Evolutionary conservation across 2,888 invertebrate genomes (phyloP).

Genomic region (Labia minor): DNA sequence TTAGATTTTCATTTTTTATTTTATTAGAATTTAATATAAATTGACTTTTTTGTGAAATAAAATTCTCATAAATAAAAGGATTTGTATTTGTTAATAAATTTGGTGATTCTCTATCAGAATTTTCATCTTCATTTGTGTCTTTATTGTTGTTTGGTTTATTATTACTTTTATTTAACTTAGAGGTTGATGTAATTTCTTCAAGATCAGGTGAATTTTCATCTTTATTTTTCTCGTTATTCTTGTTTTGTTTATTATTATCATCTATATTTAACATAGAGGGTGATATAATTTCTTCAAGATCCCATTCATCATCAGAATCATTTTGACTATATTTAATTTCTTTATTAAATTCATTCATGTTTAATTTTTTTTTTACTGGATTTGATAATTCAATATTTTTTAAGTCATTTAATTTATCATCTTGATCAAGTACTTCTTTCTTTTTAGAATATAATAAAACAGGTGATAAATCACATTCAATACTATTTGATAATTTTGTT

Average conservation of each 20-base stretch:
- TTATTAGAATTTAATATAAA: too few relatives aligned
- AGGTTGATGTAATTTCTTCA: slow-evolving; percentile 29
- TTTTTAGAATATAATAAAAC: neutral
- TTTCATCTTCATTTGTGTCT: neutral
- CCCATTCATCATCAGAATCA: slow-evolving; percentile 25
- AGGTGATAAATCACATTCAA: neutral
- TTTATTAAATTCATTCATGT: slow-evolving; percentile 1
- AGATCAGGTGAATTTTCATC: slow-evolving; percentile 30
- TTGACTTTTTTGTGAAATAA: neutral
- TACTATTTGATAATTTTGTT: neutral
- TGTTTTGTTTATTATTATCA: slow-evolving; percentile 31
- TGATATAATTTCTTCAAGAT: slow-evolving; percentile 30
- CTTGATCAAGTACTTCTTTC: neutral
- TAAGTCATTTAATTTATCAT: too few relatives aligned
- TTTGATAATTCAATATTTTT: too few relatives aligned
- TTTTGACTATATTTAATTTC: slow-evolving; percentile 16
- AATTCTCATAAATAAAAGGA: neutral
- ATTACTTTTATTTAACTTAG: slow-evolving; percentile 37
- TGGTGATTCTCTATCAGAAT: neutral
- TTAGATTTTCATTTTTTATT: too few relatives aligned
- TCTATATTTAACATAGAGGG: slow-evolving; percentile 36
- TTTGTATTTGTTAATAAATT: neutral
- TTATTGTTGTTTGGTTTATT: neutral
- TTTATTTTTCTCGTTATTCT: neutral
- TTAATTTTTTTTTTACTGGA: neutral